These are phyloP conservation scores for Notoglanidium macrostoma DNA, from an alignment of 2,797 vertebrate species.

Conservation along the genomic window DNA sequence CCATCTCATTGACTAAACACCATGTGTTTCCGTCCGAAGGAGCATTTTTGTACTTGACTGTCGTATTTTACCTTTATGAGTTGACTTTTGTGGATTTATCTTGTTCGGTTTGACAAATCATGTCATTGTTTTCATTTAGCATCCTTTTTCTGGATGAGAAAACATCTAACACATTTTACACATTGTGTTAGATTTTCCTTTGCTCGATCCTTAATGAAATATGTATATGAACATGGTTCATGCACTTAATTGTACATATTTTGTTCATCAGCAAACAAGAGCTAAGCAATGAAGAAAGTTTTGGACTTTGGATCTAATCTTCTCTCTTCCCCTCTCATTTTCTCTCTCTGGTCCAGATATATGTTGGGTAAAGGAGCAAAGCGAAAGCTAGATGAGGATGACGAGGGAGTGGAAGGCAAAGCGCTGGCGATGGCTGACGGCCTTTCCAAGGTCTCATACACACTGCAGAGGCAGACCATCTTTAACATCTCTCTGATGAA, in stretches of 20 bases:
- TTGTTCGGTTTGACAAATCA: slow-evolving; percentile 27
- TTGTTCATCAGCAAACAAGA: neutral
- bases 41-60: slow-evolving; percentile 41
- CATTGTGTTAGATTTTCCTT: slow-evolving; percentile 31
- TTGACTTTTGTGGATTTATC: slow-evolving; percentile 38
- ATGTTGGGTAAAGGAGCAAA: slow-evolving; percentile 99
- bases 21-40: slow-evolving; percentile 33
- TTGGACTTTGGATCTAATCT: slow-evolving; percentile 9
- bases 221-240: slow-evolving; percentile 16
- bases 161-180: slow-evolving; percentile 43
- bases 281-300: neutral
- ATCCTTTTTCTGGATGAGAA: slow-evolving; percentile 35
- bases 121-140: slow-evolving; percentile 44
- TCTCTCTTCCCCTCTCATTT: slow-evolving; percentile 22
- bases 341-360: slow-evolving; percentile 82
- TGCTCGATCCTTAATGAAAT: slow-evolving; percentile 9
- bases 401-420: slow-evolving; percentile 99
- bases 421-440: slow-evolving; percentile 84
- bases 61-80: slow-evolving; percentile 41
- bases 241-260: neutral
- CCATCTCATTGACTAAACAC: slow-evolving; percentile 45
- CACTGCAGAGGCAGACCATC: slow-evolving; percentile 97
- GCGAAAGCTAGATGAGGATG: slow-evolving; percentile 99
- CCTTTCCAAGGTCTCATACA: slow-evolving; percentile 96
- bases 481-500: slow-evolving; percentile 99